A percentile compares a stretch with the other conserved stretches of the same genome.
Conservation (phyloP, 2,797 vertebrate species). For the Pangasius krempfi region DNA sequence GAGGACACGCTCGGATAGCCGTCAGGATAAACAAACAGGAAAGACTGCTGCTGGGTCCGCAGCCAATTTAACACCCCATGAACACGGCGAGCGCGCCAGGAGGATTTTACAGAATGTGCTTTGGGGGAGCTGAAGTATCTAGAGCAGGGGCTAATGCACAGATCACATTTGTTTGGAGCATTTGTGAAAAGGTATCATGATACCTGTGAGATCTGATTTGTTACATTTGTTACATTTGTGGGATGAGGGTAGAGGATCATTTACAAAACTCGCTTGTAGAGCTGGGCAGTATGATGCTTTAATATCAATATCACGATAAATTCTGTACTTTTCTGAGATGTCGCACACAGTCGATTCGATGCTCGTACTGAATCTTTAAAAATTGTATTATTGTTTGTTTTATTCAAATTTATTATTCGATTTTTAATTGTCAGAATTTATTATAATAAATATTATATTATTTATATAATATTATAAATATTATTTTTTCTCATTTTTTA, state of each 20-base stretch:
- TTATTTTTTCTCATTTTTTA: neutral
- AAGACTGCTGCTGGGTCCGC: neutral
- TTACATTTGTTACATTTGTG: too few species aligned
- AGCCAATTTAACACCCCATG: slow-evolving; percentile 13
- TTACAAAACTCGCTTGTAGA: too few species aligned
- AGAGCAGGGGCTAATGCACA: neutral
- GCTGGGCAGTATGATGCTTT: neutral
- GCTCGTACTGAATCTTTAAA: neutral
- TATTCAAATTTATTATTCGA: neutral
- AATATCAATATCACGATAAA: neutral
- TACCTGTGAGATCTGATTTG: neutral
- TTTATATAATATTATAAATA: too few species aligned
- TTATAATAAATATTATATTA: neutral
- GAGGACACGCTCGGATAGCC: slow-evolving; percentile 49
- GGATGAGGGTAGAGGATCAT: neutral
- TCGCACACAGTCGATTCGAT: neutral
- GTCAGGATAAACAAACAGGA: slow-evolving; percentile 64
- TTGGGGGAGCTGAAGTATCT: neutral
- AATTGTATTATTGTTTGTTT: neutral
- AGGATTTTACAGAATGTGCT: neutral
- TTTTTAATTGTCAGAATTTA: neutral
- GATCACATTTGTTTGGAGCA: neutral
- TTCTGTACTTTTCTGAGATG: neutral
- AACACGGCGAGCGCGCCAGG: neutral
- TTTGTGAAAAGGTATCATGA: neutral